phyloP scores from a whole-genome alignment of 2,797 vertebrate species.

The Hafferia zeledoni region DNA sequence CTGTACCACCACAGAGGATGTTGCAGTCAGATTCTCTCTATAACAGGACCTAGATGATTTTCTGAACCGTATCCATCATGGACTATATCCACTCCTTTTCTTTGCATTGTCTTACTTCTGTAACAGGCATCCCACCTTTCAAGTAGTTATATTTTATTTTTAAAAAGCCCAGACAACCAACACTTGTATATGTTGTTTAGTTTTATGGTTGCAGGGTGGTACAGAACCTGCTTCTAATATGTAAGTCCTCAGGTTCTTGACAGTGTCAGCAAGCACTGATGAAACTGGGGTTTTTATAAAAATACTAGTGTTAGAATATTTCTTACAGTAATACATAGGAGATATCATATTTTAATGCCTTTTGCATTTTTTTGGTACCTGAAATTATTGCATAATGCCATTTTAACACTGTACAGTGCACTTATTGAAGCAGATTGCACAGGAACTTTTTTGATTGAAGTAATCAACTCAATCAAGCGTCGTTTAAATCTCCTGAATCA shows the following conservation, averaged over 20 bases:
- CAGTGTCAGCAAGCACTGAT: neutral
- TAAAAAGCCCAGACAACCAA: neutral
- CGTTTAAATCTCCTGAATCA: neutral
- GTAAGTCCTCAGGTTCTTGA: accelerated
- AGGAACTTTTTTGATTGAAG: neutral
- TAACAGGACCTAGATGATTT: neutral
- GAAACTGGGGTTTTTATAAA: neutral
- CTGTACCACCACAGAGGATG: neutral
- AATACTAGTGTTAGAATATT: neutral
- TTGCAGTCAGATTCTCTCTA: neutral
- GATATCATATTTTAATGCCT: neutral
- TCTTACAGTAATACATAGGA: neutral
- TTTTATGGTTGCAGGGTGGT: neutral
- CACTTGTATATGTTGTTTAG: neutral
- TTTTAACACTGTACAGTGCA: neutral
- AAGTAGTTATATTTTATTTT: neutral
- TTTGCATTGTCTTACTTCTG: neutral
- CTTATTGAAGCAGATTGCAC: neutral
- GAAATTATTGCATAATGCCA: neutral
- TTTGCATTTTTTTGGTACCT: neutral
- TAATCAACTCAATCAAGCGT: neutral
- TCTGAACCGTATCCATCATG: neutral
- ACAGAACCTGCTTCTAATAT: neutral
- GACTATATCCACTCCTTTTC: neutral
- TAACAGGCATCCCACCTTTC: neutral